Evolutionary conservation across 1,140 invertebrate species (phyloP), one percentile per base, ranked within the genome.

Genomic region (Eupeodes corollae): DNA sequence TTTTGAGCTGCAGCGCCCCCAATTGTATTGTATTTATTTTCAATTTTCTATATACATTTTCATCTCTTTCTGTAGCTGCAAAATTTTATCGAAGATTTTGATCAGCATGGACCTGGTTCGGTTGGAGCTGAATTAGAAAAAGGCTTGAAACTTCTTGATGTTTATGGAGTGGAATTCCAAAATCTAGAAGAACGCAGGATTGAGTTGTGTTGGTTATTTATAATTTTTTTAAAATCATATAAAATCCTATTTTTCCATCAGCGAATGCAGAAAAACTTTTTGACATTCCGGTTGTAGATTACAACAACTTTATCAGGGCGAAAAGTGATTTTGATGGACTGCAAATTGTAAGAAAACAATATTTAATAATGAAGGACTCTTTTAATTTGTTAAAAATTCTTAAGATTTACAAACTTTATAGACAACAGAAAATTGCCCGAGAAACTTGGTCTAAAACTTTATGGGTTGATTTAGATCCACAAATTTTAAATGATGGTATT

Each of bases 381-480:
- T 3, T 40, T 3, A 8, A 26, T 26, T 21, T 26, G 26, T 42
- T 21, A 42, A 18, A 12, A 41, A 19, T 21, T 21, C 15, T 44
- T 37, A 35, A 76, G 52, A 67, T 93, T 16, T 94, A 83, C 61
- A 77, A 82, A 52, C 70, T 94, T 11, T 93, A 91, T 57, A 78
- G 80, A 56, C 71, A 77, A 2, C 88, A 91, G 67, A 86, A 82
- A 68, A 76, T 76, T 46, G 81, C 82, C 0, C 75, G 86, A 21
- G 80, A 90, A 42, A 55, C 73, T 2, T 94, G 90, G 91, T 79
- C 86, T 6, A 83, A 86, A 61, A 91, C 84, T 1, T 66, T 92
- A 6, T 94, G 91, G 91, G 78, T 75, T 2, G 81, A 94, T 67
- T 72, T 94, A 11, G 85, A 92, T 68, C 82, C 91, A 1, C 80